phyloP scores from a whole-genome alignment of 2,113 vertebrate species.

The Bungarus multicinctus region DNA sequence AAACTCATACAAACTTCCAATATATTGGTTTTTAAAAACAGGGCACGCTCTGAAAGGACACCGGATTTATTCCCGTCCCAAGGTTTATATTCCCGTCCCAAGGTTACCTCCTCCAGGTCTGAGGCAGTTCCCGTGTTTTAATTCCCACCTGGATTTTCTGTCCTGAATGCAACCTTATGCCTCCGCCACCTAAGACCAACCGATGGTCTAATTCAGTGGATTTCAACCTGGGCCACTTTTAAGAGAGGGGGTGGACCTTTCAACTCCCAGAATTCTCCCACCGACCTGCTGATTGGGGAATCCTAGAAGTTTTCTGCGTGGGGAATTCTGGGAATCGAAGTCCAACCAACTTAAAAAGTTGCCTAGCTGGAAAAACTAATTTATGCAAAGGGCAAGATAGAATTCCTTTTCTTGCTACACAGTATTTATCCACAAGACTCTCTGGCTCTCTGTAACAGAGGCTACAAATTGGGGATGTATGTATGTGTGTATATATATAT shows the following conservation, averaged over 20 bases:
- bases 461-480: constrained; percentile 15
- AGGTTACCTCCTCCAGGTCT: background rate
- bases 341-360: background rate
- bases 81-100: background rate
- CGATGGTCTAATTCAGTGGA: constrained; percentile 29
- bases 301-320: background rate
- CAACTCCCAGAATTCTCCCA: background rate
- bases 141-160: background rate
- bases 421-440: constrained; percentile 51
- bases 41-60: background rate
- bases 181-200: background rate
- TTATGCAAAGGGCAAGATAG: background rate
- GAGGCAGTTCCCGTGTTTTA: background rate
- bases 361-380: background rate
- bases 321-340: background rate
- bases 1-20: background rate
- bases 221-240: background rate
- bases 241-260: background rate
- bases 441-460: constrained; percentile 37
- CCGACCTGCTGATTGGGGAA: background rate
- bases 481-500: constrained; percentile 8
- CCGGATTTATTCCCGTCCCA: rapidly evolving
- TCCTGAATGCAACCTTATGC: constrained; percentile 6
- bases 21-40: background rate
- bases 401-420: background rate